Percentiles rank a stretch among this genome's conserved stretches.
These are phyloP conservation scores for Macropis europaea DNA, from an alignment of 2,888 invertebrate genomes.

Conservation along the genomic window DNA sequence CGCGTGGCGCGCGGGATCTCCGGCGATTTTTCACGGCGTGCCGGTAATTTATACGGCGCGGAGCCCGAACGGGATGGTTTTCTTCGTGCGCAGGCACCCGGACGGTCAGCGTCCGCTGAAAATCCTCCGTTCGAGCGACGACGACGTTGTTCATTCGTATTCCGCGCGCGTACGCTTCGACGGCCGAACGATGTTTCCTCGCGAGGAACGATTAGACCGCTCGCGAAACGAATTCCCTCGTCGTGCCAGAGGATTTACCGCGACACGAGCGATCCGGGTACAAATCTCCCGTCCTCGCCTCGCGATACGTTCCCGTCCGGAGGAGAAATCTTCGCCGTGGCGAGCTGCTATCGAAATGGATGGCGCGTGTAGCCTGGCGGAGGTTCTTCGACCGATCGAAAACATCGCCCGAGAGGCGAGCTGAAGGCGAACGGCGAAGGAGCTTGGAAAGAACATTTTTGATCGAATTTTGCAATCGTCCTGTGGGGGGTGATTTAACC, in stretches of 20 bases:
- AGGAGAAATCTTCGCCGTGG: constrained; percentile 37
- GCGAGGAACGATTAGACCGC: constrained; percentile 12
- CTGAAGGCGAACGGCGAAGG: neutral
- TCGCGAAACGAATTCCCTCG: constrained; percentile 15
- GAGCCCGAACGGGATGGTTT: neutral
- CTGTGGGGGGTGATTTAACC: too few species aligned
- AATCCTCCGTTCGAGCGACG: too few species aligned
- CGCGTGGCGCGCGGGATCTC: constrained; percentile 37
- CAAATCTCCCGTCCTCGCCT: constrained; percentile 38
- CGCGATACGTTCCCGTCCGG: constrained; percentile 33
- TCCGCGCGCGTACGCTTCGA: too few species aligned
- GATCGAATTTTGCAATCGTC: too few species aligned
- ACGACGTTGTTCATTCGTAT: too few species aligned
- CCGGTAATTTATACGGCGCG: constrained; percentile 36
- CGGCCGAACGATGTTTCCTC: neutral
- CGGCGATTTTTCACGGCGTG: constrained; percentile 42
- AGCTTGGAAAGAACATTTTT: neutral
- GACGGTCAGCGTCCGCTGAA: too few species aligned
- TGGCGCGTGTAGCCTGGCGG: constrained; percentile 40
- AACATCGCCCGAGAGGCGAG: constrained; percentile 46
- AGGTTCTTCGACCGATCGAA: constrained; percentile 47
- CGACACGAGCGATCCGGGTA: constrained; percentile 27
- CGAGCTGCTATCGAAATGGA: constrained; percentile 44
- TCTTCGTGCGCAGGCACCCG: too few species aligned
- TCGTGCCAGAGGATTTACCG: constrained; percentile 30